Evolutionary conservation across 2,113 vertebrate genomes (phyloP).

Genomic region (Macrotus californicus): DNA sequence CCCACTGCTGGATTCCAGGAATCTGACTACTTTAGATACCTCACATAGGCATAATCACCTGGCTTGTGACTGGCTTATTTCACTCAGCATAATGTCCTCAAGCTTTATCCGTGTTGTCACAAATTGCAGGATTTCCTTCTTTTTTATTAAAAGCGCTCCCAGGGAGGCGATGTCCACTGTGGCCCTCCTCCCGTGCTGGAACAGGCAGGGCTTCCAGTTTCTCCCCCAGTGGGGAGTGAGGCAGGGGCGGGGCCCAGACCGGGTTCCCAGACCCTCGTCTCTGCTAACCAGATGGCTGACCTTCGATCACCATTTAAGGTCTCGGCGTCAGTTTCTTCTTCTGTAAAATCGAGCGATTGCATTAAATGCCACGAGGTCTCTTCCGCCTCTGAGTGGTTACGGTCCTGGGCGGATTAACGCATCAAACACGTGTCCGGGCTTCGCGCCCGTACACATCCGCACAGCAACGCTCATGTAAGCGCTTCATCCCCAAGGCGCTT

Average conservation of each 20-base stretch:
- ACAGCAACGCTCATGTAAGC: neutral
- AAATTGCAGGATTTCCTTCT: neutral
- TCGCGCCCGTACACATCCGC: neutral
- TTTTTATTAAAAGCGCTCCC: neutral
- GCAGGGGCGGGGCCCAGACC: neutral
- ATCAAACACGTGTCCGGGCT: neutral
- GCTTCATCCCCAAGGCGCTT: neutral
- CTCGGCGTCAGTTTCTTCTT: conserved; percentile 6
- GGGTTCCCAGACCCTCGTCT: neutral
- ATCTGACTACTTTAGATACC: neutral
- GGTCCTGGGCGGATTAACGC: conserved; percentile 14
- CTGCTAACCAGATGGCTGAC: conserved; percentile 40
- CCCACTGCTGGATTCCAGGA: neutral
- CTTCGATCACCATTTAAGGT: neutral
- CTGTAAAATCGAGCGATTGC: conserved; percentile 20
- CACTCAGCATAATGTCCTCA: neutral
- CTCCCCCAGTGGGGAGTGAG: neutral
- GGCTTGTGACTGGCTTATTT: neutral
- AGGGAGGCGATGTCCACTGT: neutral
- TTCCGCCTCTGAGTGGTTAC: neutral
- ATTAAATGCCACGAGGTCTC: neutral
- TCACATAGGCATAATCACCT: neutral
- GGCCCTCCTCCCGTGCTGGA: neutral
- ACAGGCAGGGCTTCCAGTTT: neutral
- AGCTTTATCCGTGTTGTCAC: neutral